Base-by-base conservation (phyloP, 2,113 vertebrate species). In the Paralichthys olivaceus region DNA sequence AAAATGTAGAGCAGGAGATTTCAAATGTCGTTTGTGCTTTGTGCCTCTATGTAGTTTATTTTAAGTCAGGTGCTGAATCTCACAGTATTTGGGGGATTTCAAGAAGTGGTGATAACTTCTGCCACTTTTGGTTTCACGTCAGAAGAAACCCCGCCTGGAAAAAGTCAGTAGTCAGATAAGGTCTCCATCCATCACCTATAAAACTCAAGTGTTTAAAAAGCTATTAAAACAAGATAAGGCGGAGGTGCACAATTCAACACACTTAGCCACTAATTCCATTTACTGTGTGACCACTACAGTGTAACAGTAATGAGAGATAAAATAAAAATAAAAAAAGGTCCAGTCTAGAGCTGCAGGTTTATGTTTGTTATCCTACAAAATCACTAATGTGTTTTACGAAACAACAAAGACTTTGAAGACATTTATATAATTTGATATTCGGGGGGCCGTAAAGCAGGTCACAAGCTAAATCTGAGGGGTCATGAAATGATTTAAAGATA, bases 141-240 rank as follows among this genome's bases (percentile, higher is more conserved):
- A 85, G 49, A 77, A 58, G 28, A 13, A 65, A 57, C 13, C 40
- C 34, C 40, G 43, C 59, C 62, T 73, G 69, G 58, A 77, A 86
- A 86, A 79, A 89, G 79, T 58, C 20, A 72, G 72, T 71, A 83
- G 79, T 84, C 77, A 92, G 91, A 94, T 91, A 92, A 92, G 80
- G 47, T 83, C 73, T 68, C 70, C 75, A 85, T 83, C 77, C 80
- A 89, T 89, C 74, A 79, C 63, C 75, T 78, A 75, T 79, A 79
- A 86, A 87, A 64, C 54, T 72, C 63, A 85, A 90, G 81, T 84
- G 86, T 91, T 93, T 90, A 85, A 90, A 91, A 92, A 86, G 77
- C 73, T 74, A 91, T 91, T 90, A 87, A 69, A 82, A 81, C 75
- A 74, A 89, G 88, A 92, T 90, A 87, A 87, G 79, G 56, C 40